phyloP scores from a whole-genome alignment of 2,888 invertebrate species.

The Trisateles emortualis region DNA sequence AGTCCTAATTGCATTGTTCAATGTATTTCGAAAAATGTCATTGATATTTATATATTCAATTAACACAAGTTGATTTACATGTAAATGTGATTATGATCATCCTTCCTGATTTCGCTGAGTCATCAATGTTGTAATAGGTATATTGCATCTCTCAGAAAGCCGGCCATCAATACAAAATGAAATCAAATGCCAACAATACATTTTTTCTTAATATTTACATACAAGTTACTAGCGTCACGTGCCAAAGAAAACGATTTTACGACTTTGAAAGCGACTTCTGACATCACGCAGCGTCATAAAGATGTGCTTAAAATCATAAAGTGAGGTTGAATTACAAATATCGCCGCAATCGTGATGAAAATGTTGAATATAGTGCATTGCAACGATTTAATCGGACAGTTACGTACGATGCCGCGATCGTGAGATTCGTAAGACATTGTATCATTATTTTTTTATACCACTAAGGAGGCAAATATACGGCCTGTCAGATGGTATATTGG shows the following conservation, averaged over 20 bases:
- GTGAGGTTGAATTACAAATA: slow-evolving; percentile 18
- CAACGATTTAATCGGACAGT: slow-evolving; percentile 35
- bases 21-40: slow-evolving; percentile 1
- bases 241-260: slow-evolving; percentile 30
- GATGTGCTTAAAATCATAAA: slow-evolving; percentile 34
- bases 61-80: background rate
- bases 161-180: slow-evolving; percentile 14
- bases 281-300: slow-evolving; percentile 30
- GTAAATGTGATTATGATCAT: background rate
- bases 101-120: slow-evolving; percentile 1
- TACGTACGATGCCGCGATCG: slow-evolving; percentile 28
- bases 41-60: slow-evolving; percentile 1
- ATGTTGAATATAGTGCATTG: slow-evolving; percentile 28
- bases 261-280: slow-evolving; percentile 29
- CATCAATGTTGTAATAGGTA: slow-evolving; percentile 18
- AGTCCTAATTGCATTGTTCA: slow-evolving; percentile 3
- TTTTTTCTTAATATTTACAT: slow-evolving; percentile 18
- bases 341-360: slow-evolving; percentile 31
- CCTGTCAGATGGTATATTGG: no score
- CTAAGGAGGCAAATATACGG: background rate
- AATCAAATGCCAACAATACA: slow-evolving; percentile 10
- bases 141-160: slow-evolving; percentile 16
- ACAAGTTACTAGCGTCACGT: slow-evolving; percentile 9
- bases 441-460: slow-evolving; percentile 6
- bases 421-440: slow-evolving; percentile 11